phyloP scores from a whole-genome alignment of 2,797 vertebrate genomes.

The Cercopithecus petaurista region DNA sequence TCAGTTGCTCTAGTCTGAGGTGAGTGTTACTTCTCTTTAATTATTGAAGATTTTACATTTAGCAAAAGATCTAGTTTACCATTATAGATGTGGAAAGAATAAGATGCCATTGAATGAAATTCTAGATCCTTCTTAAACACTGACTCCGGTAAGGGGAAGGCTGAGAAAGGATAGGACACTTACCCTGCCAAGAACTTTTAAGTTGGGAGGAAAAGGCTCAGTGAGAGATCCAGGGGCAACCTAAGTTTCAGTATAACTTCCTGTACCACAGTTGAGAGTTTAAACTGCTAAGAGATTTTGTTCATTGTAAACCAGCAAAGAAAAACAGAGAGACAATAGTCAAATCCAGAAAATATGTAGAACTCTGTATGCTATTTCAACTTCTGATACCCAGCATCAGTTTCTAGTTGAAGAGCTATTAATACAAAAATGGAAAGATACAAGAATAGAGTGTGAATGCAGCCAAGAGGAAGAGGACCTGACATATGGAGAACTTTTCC shows the following conservation, averaged over 20 bases:
- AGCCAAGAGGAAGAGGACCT: background rate
- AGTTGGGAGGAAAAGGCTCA: background rate
- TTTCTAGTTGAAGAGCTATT: background rate
- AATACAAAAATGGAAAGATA: background rate
- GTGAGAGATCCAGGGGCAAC: background rate
- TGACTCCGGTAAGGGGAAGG: background rate
- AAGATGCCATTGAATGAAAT: background rate
- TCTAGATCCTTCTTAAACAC: background rate
- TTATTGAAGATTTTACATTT: background rate
- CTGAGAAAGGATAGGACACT: background rate
- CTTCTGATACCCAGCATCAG: background rate
- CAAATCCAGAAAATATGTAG: background rate
- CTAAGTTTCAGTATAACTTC: background rate
- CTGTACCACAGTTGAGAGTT: background rate
- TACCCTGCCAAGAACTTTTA: background rate
- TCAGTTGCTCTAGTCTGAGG: background rate
- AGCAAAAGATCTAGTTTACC: background rate
- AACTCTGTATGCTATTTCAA: background rate
- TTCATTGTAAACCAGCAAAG: background rate
- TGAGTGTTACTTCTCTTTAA: background rate
- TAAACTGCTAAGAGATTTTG: background rate
- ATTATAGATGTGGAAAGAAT: background rate
- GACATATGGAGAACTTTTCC: background rate
- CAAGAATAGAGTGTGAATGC: background rate
- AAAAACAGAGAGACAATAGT: background rate